Percentiles rank a stretch among this genome's conserved stretches.
Conservation (phyloP, 1,140 invertebrate genomes). For the Caenorhabditis briggsae region DNA sequence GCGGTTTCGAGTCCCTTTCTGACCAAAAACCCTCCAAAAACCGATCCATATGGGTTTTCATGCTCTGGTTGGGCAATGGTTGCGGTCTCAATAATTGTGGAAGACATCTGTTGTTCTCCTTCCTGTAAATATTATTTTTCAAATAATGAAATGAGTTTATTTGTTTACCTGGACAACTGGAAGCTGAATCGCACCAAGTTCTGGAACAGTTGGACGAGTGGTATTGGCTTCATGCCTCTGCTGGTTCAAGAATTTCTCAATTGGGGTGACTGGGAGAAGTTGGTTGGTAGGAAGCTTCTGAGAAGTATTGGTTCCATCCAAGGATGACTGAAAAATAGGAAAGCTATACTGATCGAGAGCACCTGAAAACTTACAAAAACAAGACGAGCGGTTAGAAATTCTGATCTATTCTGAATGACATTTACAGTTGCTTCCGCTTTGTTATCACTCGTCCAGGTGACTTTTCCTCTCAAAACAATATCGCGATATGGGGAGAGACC, state of each 20-base stretch:
- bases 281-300: constrained; percentile 36
- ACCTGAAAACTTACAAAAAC: constrained; percentile 9
- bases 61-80: constrained; percentile 19
- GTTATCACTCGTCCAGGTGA: constrained; percentile 40
- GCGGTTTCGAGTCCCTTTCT: constrained; percentile 30
- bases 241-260: constrained; percentile 33
- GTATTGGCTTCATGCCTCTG: constrained; percentile 25
- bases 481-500: constrained; percentile 22
- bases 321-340: neutral
- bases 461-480: constrained; percentile 39
- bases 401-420: constrained; percentile 49
- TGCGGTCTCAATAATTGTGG: neutral
- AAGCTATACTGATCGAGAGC: no score
- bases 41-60: constrained; percentile 37
- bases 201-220: neutral
- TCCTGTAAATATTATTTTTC: neutral
- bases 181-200: constrained; percentile 12
- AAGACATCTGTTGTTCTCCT: neutral
- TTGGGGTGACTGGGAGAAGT: constrained; percentile 9
- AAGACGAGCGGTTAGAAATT: constrained; percentile 15
- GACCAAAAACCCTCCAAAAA: constrained; percentile 19
- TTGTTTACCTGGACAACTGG: constrained; percentile 7
- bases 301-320: constrained; percentile 29
- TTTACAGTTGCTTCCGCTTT: constrained; percentile 33
- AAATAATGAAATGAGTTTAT: no score